These are phyloP conservation scores for pig (Sus scrofa) DNA, from an alignment of 2,113 vertebrate genomes.

Conservation along the genomic window DNA sequence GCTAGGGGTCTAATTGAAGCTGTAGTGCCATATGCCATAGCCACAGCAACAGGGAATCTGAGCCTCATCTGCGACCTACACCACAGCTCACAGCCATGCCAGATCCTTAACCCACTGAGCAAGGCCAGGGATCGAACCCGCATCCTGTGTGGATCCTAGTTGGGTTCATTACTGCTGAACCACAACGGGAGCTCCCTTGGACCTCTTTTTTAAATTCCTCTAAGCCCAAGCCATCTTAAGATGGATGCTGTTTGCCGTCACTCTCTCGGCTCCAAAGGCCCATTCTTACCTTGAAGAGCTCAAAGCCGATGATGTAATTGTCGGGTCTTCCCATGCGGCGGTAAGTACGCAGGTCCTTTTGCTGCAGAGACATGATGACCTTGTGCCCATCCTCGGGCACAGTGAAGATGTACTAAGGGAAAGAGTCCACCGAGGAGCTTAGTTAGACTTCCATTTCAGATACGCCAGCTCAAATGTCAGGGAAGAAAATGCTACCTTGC, in stretches of 20 bases:
- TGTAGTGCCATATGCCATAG: too few relatives aligned
- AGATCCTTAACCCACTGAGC: too few relatives aligned
- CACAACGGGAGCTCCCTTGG: too few relatives aligned
- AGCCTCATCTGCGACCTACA: too few relatives aligned
- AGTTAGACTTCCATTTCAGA: conserved; percentile 47
- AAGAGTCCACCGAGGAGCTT: conserved; percentile 25
- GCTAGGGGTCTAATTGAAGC: too few relatives aligned
- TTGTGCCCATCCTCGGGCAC: conserved; percentile 92
- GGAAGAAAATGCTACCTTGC: not conserved
- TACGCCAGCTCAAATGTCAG: not conserved
- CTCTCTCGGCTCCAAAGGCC: not conserved
- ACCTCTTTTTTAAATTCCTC: not conserved
- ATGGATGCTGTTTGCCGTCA: not conserved
- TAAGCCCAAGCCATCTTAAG: not conserved
- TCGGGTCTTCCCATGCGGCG: conserved; percentile 91
- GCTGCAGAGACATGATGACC: conserved; percentile 94
- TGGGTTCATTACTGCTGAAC: too few relatives aligned
- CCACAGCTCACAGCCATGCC: too few relatives aligned
- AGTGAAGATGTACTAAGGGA: conserved; percentile 93
- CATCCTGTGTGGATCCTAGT: too few relatives aligned
- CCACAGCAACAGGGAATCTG: too few relatives aligned
- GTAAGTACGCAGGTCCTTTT: conserved; percentile 93
- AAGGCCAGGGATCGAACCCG: too few relatives aligned
- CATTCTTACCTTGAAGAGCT: conserved; percentile 91
- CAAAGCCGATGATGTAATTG: conserved; percentile 93